Percentiles rank a stretch among this genome's conserved stretches.
These are phyloP conservation scores for Muntiacus reevesi DNA, from an alignment of 2,113 vertebrate genomes.

Conservation along the genomic window DNA sequence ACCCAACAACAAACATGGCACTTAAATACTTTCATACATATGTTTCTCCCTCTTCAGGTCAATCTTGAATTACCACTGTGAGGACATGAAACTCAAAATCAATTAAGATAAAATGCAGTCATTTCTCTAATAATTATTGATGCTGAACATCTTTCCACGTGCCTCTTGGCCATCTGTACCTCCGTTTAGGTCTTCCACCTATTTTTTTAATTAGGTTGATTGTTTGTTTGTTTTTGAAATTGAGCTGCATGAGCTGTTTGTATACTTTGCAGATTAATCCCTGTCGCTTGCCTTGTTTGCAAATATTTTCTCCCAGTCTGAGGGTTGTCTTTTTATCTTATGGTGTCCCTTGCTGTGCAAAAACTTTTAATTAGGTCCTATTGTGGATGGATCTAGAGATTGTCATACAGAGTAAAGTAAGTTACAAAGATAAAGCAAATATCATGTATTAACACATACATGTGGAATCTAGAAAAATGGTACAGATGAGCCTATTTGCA, in stretches of 20 bases:
- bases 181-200: background rate
- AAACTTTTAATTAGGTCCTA: background rate
- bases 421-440: background rate
- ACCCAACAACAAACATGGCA: background rate
- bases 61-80: background rate
- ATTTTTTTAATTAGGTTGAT: background rate
- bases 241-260: background rate
- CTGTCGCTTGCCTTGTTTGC: accelerated
- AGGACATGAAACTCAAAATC: background rate
- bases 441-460: background rate
- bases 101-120: background rate
- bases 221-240: background rate
- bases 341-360: background rate
- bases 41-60: background rate
- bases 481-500: background rate
- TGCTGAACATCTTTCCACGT: background rate
- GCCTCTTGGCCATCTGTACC: background rate
- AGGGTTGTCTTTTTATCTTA: background rate
- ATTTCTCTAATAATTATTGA: background rate
- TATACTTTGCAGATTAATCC: background rate
- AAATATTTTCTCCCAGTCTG: background rate
- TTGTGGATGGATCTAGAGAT: background rate
- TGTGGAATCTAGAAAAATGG: background rate
- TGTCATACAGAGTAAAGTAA: background rate
- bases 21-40: background rate